phyloP scores from a whole-genome alignment of 2,888 invertebrate genomes.

The Diadegma fenestrale region DNA sequence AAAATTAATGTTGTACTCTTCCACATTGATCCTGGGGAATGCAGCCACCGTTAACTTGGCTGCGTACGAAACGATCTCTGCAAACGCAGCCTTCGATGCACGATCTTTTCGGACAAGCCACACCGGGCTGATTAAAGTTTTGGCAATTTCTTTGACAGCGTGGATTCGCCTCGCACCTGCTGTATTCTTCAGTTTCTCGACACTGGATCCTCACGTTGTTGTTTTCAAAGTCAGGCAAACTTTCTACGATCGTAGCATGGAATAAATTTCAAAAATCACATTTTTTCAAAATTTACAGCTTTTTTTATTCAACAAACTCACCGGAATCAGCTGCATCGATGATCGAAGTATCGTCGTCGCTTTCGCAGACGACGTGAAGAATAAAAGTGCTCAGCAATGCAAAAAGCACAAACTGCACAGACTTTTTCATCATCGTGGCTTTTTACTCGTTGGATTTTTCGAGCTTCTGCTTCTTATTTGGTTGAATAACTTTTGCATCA shows the following conservation, averaged over 20 bases:
- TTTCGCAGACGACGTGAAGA: conserved; percentile 34
- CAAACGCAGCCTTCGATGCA: conserved; percentile 75
- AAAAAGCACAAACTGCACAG: conserved; percentile 36
- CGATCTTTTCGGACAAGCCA: conserved; percentile 64
- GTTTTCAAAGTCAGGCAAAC: neutral
- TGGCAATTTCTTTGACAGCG: conserved; percentile 73
- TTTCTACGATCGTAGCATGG: neutral
- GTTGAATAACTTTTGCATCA: neutral
- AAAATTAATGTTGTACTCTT: conserved; percentile 62
- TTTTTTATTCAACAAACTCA: conserved; percentile 21
- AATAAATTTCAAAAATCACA: neutral
- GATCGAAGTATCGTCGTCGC: conserved; percentile 37
- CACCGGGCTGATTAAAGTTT: conserved; percentile 63
- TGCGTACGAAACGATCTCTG: conserved; percentile 68
- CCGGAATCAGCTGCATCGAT: conserved; percentile 39
- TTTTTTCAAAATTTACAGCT: too few relatives aligned
- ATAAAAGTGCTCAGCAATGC: conserved; percentile 27
- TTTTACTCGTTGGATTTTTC: neutral
- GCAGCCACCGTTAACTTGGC: conserved; percentile 60
- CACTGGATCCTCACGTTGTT: conserved; percentile 54
- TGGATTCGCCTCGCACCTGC: conserved; percentile 68
- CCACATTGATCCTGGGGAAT: conserved; percentile 64
- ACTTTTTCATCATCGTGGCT: conserved; percentile 33
- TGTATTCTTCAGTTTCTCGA: conserved; percentile 66
- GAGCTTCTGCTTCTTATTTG: neutral